A percentile compares a stretch with the other conserved stretches of the same genome.
phyloP scores from a whole-genome alignment of 2,888 invertebrate species.

The Tethea ocularis region DNA sequence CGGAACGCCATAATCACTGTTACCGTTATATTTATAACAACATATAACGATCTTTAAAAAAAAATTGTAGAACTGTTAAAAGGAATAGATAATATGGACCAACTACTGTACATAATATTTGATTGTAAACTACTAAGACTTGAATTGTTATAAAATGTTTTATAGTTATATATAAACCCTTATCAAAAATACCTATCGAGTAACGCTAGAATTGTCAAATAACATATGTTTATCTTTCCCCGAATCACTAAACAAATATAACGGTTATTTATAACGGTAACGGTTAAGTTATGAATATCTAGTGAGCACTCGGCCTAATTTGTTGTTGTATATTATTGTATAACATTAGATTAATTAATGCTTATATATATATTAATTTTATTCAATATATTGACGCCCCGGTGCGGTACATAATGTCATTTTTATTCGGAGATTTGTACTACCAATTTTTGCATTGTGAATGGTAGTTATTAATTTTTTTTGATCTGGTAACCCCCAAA shows the following conservation, averaged over 20 bases:
- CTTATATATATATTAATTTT: slow-evolving; percentile 53
- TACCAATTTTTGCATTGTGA: neutral
- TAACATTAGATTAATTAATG: slow-evolving; percentile 58
- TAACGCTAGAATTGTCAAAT: slow-evolving; percentile 2
- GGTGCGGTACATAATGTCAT: slow-evolving; percentile 20
- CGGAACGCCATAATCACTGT: neutral
- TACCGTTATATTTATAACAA: neutral
- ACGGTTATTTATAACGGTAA: neutral
- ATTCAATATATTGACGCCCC: slow-evolving; percentile 30
- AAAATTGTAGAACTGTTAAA: neutral
- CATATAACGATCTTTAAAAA: neutral
- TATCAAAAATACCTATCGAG: neutral
- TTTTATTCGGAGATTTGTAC: slow-evolving; percentile 12
- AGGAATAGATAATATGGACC: neutral
- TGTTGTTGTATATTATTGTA: slow-evolving; percentile 61
- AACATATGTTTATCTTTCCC: neutral
- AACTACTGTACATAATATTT: neutral
- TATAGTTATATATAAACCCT: neutral
- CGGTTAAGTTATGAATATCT: neutral
- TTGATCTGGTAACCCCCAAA: neutral
- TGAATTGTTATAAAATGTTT: slow-evolving; percentile 1
- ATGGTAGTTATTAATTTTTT: neutral
- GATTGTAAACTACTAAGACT: neutral
- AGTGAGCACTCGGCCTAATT: slow-evolving; percentile 20
- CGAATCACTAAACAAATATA: neutral